Conservation (phyloP, 2,888 invertebrate species). For the Herminia tarsipennalis region DNA sequence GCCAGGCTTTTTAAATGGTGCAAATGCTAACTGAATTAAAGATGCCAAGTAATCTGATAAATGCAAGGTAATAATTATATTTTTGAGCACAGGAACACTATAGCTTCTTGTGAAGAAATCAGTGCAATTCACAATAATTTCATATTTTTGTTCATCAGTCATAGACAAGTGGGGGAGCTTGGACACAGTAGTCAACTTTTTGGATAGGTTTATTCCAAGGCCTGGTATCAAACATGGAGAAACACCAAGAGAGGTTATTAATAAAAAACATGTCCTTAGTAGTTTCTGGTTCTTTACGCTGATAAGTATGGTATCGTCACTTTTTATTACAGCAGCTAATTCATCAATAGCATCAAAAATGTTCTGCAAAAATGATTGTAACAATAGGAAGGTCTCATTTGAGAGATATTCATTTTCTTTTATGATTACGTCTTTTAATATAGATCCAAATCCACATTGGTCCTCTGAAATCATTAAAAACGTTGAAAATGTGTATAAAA, state of each 20-base stretch:
- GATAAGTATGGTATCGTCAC: constrained; percentile 73
- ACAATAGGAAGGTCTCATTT: constrained; percentile 39
- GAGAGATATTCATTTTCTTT: constrained; percentile 24
- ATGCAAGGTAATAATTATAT: constrained; percentile 84
- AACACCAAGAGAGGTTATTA: constrained; percentile 88
- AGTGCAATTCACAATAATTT: constrained; percentile 77
- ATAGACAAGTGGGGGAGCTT: constrained; percentile 61
- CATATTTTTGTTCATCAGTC: constrained; percentile 81
- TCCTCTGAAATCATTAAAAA: constrained; percentile 60
- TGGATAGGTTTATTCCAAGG: constrained; percentile 83
- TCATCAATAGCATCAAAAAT: constrained; percentile 74
- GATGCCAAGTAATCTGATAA: constrained; percentile 87
- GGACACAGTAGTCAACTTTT: constrained; percentile 68
- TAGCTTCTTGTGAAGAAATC: constrained; percentile 79
- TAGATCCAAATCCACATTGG: constrained; percentile 52
- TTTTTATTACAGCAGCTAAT: constrained; percentile 57
- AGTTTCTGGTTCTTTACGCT: constrained; percentile 89
- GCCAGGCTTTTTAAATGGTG: constrained; percentile 87
- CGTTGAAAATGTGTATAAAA: constrained; percentile 1
- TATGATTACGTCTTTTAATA: constrained; percentile 29
- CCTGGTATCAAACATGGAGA: constrained; percentile 88
- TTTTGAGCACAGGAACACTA: constrained; percentile 80
- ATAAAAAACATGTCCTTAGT: constrained; percentile 87
- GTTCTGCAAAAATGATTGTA: constrained; percentile 74
- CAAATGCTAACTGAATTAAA: constrained; percentile 89